These are phyloP conservation scores for Liodrosophila aerea DNA, from an alignment of 2,888 invertebrate genomes.

Conservation along the genomic window DNA sequence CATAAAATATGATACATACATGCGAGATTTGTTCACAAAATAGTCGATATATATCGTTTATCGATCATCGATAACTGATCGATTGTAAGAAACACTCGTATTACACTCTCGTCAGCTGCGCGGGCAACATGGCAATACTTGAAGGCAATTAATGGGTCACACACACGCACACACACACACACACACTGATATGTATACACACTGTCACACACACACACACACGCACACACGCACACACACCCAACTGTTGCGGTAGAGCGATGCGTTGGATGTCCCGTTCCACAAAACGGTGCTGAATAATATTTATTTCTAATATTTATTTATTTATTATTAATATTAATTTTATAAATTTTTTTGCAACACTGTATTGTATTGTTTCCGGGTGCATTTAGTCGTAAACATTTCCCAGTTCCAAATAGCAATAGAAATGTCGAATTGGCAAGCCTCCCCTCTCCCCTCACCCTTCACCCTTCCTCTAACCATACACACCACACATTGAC, in stretches of 20 bases:
- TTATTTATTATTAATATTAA: slow-evolving; percentile 15
- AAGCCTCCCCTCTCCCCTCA: slow-evolving; percentile 12
- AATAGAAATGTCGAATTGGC: slow-evolving; percentile 18
- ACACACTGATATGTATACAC: not conserved
- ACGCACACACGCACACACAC: not conserved
- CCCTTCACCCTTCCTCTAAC: slow-evolving; percentile 7
- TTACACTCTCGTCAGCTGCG: slow-evolving; percentile 49
- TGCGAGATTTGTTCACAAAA: slow-evolving; percentile 20
- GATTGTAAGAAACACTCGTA: no score
- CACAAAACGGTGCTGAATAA: slow-evolving; percentile 57
- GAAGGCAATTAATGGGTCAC: slow-evolving; percentile 23
- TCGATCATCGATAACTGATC: no score
- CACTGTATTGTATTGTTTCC: slow-evolving; percentile 24
- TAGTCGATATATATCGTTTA: no score
- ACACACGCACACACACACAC: slow-evolving; percentile 6
- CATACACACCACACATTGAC: slow-evolving; percentile 32
- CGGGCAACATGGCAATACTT: slow-evolving; percentile 79
- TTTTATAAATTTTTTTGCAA: slow-evolving; percentile 14
- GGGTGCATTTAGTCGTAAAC: slow-evolving; percentile 71
- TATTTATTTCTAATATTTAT: slow-evolving; percentile 41
- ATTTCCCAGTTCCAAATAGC: slow-evolving; percentile 22
- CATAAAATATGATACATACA: no score
- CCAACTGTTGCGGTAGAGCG: slow-evolving; percentile 22
- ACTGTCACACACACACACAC: not conserved
- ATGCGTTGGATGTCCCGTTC: slow-evolving; percentile 29